These are phyloP conservation scores for Diloba caeruleocephala DNA, from an alignment of 2,888 invertebrate genomes.

Conservation along the genomic window DNA sequence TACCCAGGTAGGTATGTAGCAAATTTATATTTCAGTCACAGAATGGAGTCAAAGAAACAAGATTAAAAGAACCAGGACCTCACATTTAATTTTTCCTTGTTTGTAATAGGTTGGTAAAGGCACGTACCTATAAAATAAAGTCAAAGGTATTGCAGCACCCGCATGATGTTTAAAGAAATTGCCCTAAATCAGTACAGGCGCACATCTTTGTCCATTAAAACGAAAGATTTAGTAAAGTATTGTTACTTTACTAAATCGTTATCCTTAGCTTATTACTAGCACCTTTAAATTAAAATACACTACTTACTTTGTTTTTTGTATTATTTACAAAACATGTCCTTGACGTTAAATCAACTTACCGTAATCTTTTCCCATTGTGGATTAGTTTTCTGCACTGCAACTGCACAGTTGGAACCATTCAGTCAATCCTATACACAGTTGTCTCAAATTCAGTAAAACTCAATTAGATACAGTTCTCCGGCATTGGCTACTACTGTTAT, in stretches of 20 bases:
- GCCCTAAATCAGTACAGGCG: slow-evolving; percentile 16
- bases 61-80: not conserved
- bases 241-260: not conserved
- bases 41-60: slow-evolving; percentile 10
- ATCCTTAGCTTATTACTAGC: not conserved
- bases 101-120: not conserved
- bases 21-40: slow-evolving; percentile 8
- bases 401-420: slow-evolving; percentile 44
- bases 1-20: slow-evolving; percentile 1
- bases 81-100: not conserved
- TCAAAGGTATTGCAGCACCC: slow-evolving; percentile 17
- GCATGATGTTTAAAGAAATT: slow-evolving; percentile 11
- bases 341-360: slow-evolving; percentile 67
- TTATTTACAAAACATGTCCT: slow-evolving; percentile 1
- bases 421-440: slow-evolving; percentile 31
- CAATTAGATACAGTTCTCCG: slow-evolving; percentile 34
- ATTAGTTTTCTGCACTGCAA: slow-evolving; percentile 31
- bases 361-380: slow-evolving; percentile 75
- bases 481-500: slow-evolving; percentile 27
- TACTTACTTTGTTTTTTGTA: too few species aligned
- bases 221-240: not conserved
- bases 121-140: not conserved
- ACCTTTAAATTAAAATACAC: not conserved
- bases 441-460: slow-evolving; percentile 28
- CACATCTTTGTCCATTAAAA: not conserved